Conservation (phyloP, 2,113 vertebrate species). For the Oceanites oceanicus region DNA sequence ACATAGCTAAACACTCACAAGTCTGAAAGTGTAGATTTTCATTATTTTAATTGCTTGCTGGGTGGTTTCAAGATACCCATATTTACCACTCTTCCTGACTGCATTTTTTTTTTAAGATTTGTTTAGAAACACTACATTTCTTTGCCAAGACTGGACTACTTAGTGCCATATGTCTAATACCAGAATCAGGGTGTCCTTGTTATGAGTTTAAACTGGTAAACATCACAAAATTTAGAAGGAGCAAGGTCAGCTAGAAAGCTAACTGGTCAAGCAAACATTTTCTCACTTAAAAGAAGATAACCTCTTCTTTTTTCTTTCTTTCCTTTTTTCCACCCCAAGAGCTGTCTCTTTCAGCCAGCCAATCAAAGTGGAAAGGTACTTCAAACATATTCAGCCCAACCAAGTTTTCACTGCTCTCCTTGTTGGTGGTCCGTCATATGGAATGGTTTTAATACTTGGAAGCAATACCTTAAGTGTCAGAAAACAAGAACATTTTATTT, state of each 20-base stretch:
- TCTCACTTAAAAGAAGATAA: not conserved
- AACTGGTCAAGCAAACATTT: not conserved
- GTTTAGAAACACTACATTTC: not conserved
- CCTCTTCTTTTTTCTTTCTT: not conserved
- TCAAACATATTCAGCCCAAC: not conserved
- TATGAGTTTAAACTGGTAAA: not conserved
- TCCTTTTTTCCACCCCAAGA: not conserved
- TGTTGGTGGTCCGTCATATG: slow-evolving; percentile 60
- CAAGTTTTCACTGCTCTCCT: slow-evolving; percentile 21
- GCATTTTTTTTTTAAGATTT: not conserved
- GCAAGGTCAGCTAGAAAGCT: not conserved
- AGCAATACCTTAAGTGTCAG: slow-evolving; percentile 60
- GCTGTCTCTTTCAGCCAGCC: not conserved
- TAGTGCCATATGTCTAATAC: not conserved
- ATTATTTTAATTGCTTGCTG: not conserved
- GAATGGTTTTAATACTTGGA: slow-evolving; percentile 66
- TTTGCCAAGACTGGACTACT: not conserved
- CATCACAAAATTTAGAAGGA: not conserved
- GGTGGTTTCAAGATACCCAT: not conserved
- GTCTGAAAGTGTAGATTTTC: not conserved
- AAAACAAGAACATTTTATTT: slow-evolving; percentile 64
- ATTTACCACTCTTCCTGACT: not conserved
- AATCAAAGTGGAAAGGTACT: slow-evolving; percentile 2
- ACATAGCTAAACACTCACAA: not conserved
- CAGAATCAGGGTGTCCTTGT: not conserved